Conservation (phyloP, 2,797 vertebrate genomes). For the Eulemur albifrons region DNA sequence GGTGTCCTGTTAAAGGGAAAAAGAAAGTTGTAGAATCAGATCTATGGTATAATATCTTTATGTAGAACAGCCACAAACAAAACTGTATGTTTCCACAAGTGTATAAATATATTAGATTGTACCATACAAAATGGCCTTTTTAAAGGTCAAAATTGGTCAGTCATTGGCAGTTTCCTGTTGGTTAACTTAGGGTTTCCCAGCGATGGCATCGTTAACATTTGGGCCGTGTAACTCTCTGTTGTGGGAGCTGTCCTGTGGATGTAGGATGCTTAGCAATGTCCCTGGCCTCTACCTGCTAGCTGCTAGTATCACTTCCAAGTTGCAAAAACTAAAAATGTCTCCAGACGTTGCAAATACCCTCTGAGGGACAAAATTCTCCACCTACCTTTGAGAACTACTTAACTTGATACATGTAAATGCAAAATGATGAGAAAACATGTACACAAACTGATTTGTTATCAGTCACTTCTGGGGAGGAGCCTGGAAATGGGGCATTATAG, state of each 20-base stretch:
- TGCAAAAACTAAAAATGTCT: background rate
- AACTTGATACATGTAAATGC: background rate
- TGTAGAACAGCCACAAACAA: slow-evolving; percentile 6
- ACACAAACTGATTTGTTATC: background rate
- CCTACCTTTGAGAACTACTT: background rate
- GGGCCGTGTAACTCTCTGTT: background rate
- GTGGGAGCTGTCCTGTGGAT: background rate
- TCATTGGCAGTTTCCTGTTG: background rate
- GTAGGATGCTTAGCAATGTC: background rate
- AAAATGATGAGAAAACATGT: background rate
- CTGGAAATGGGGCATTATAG: background rate
- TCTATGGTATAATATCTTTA: background rate
- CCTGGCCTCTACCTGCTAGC: background rate
- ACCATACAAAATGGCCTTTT: background rate
- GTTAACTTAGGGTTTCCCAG: background rate
- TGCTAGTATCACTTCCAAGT: background rate
- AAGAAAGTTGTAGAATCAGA: background rate
- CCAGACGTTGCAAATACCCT: background rate
- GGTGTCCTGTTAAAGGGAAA: background rate
- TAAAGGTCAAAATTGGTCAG: background rate
- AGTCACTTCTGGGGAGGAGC: background rate
- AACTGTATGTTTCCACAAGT: background rate
- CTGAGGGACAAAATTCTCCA: background rate
- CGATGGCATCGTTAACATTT: background rate
- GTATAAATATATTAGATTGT: background rate